Base-by-base conservation (phyloP, 2,888 invertebrate genomes). In the Syrista parreyssii region DNA sequence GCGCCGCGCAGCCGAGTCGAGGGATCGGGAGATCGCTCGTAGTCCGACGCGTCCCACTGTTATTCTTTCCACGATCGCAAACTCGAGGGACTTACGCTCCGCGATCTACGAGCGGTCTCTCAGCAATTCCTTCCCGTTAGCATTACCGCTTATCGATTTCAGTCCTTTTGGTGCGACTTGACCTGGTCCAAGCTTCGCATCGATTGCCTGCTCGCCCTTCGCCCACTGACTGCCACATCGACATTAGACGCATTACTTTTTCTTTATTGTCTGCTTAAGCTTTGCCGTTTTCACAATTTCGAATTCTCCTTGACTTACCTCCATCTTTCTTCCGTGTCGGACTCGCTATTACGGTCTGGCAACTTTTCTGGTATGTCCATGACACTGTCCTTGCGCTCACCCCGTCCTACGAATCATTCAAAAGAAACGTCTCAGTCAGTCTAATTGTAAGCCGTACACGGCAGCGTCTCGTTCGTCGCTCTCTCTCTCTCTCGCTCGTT, bases 151-250 rank as follows among this genome's bases (percentile, higher is more conserved):
- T 78, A 93, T 94, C 85, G 95, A 92, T 84, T 94, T 94, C 86
- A 95, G 95, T 86, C 95, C 96, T 84, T 95, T 94, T 75, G 97
- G 97, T 91, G 95, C 95, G 89, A 97, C 94, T 92, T 97, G 97
- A 32, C 96, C 96, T 4, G 96, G 96, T 68, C 97, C 97, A 82
- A 97, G 92, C 88, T 92, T 91, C 35, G 88, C 80, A 93, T 94
- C 89, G 93, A 86, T 78, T 68, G 88, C 90, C 79, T 89, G 88
- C 79, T 89, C 90, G 81, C 86, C 86, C 79, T 82, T 88, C 82
- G 85, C 82, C 77, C 86, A 82, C 81, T 88, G 88, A 85, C 86
- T 89, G 82, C 33, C 86, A 85, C 71, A 73, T 23, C 71, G 71
- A 71, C 2, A 40, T 40, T 6, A 40, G 40, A 40, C 40, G 40